These are phyloP conservation scores for Hypsibius dujardini DNA, from an alignment of 1,140 invertebrate genomes.

Conservation along the genomic window DNA sequence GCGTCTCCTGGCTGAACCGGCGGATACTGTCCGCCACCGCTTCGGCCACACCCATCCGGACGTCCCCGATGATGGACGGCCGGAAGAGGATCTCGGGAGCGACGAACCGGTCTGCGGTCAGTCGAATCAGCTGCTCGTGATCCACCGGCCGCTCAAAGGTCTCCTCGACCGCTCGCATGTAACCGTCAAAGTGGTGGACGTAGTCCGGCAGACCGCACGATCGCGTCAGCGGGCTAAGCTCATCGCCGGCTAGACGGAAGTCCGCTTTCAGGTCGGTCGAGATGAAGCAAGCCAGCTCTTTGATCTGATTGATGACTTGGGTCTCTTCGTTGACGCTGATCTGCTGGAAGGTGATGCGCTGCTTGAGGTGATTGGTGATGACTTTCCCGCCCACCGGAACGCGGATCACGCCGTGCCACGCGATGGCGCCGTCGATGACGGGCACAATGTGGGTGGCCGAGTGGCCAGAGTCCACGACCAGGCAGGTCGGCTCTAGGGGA, in stretches of 20 bases:
- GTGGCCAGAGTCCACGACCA: conserved; percentile 80
- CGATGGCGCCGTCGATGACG: conserved; percentile 70
- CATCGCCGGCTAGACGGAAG: conserved; percentile 35
- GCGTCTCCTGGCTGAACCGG: conserved; percentile 20
- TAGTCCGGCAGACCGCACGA: conserved; percentile 95
- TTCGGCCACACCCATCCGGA: conserved; percentile 83
- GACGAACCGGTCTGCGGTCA: conserved; percentile 25
- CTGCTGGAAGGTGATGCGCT: conserved; percentile 83
- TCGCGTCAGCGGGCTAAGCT: conserved; percentile 48
- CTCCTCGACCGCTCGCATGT: conserved; percentile 41
- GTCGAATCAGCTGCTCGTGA: conserved; percentile 38
- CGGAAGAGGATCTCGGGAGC: conserved; percentile 87
- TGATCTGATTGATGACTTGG: conserved; percentile 93
- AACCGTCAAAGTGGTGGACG: conserved; percentile 61
- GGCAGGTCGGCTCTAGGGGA: conserved; percentile 46
- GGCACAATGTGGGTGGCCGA: conserved; percentile 89
- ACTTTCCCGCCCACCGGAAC: conserved; percentile 92
- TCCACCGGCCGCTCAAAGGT: conserved; percentile 43
- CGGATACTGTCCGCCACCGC: conserved; percentile 45
- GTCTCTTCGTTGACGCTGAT: conserved; percentile 98
- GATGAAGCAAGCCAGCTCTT: conserved; percentile 92
- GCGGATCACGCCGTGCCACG: conserved; percentile 37
- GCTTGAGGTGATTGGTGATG: conserved; percentile 92
- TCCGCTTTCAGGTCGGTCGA: conserved; percentile 65
- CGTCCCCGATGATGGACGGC: conserved; percentile 82